Conservation (phyloP, 2,888 invertebrate genomes). For the Cacoxenus indagator region DNA sequence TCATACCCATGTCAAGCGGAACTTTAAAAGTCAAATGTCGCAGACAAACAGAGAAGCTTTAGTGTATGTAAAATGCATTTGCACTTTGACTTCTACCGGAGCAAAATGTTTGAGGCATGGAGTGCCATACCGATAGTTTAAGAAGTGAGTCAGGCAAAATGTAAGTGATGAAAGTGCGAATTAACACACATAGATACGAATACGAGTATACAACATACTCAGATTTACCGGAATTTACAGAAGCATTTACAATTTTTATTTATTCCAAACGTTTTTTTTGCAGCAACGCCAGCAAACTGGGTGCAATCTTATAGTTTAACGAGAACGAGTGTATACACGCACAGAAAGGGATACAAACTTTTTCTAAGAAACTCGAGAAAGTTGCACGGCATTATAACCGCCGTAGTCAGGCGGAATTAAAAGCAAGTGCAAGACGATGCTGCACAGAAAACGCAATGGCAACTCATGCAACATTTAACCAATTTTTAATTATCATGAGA, state of each 20-base stretch:
- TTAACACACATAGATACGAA: not conserved
- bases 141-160: no score
- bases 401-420: not conserved
- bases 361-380: constrained; percentile 10
- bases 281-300: not conserved
- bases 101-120: no score
- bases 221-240: not conserved
- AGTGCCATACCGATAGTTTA: no score
- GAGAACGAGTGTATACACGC: constrained; percentile 26
- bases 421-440: not conserved
- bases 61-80: not conserved
- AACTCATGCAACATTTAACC: constrained; percentile 61
- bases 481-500: constrained; percentile 61
- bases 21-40: no score
- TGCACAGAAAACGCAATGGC: constrained; percentile 49
- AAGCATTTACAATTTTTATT: not conserved
- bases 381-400: not conserved
- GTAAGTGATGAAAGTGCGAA: not conserved
- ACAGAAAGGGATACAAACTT: constrained; percentile 5
- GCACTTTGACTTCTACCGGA: no score
- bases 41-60: not conserved
- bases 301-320: constrained; percentile 19
- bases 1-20: not conserved
- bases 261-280: not conserved
- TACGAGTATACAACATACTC: not conserved